Evolutionary conservation across 2,888 invertebrate genomes (phyloP), one percentile per base, ranked within the genome.

Genomic region (Electrophaes corylata): DNA sequence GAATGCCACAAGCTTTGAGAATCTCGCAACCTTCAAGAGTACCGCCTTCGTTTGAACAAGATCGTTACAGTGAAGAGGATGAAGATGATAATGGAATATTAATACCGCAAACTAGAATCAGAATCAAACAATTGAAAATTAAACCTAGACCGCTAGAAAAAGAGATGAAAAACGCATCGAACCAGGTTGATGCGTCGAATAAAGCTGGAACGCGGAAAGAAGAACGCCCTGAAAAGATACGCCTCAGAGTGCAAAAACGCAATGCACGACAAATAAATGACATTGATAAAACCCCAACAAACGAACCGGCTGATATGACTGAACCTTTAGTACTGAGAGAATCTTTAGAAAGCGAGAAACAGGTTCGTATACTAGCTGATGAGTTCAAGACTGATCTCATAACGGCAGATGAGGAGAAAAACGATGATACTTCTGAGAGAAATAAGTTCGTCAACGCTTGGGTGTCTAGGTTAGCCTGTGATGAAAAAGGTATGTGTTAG

Each of bases 391-490:
- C 83, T 76, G 92, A 92, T 79, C 81, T 92, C 62, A 87, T 92
- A 55, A 84, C 86, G 74, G 91, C 92, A 35, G 90, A 92, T 52
- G 92, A 92, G 62, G 92, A 92, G 66, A 92, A 92, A 64, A 91
- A 91, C 68, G 89, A 92, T 62, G 92, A 92, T 71, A 91, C 86
- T 69, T 92, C 92, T 4, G 92, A 92, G 58, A 82, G 92, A 58
- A 90, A 92, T 76, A 91, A 91, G 66, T 92, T 91, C 72, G 91
- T 91, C 23, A 91, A 91, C 70, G 84, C 88, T 56, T 91, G 91
- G 91, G 91, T 91, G 46, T 80, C 91, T 10, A 86, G 77, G 61
- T 78, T 90, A 20, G 88, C 87, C 12, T 89, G 90, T 75, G 86
- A 91, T 52, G 88, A 91, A 66, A 90, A 88, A 88, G 91, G 91